These are phyloP conservation scores for Polylopha cassiicola DNA, from an alignment of 2,888 invertebrate species.

Conservation along the genomic window DNA sequence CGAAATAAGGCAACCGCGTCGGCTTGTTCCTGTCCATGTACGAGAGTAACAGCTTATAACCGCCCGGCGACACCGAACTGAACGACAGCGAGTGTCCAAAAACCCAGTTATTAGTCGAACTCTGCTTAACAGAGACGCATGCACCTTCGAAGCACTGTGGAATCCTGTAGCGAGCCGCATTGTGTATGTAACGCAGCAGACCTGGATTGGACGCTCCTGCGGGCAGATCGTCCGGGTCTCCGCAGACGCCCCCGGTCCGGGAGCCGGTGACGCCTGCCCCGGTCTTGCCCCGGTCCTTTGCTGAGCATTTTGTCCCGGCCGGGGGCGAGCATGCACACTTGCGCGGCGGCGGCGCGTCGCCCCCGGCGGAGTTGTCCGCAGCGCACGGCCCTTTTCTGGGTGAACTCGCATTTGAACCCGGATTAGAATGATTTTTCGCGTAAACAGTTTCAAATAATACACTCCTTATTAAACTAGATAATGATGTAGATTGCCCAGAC, in stretches of 20 bases:
- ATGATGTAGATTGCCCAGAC: slow-evolving; percentile 29
- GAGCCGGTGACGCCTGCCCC: slow-evolving; percentile 68
- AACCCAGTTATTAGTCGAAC: slow-evolving; percentile 52
- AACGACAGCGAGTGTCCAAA: slow-evolving; percentile 63
- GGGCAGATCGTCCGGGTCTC: slow-evolving; percentile 43
- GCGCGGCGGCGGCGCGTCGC: slow-evolving; percentile 35
- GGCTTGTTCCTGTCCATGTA: slow-evolving; percentile 54
- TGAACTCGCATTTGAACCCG: slow-evolving; percentile 35
- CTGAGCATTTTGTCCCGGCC: slow-evolving; percentile 35
- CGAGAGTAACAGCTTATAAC: slow-evolving; percentile 61
- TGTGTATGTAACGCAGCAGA: slow-evolving; percentile 62
- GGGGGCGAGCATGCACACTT: slow-evolving; percentile 34
- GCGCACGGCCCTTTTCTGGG: slow-evolving; percentile 31
- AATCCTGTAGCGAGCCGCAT: slow-evolving; percentile 58
- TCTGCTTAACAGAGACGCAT: slow-evolving; percentile 57
- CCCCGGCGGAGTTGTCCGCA: slow-evolving; percentile 31
- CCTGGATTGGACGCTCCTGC: slow-evolving; percentile 56
- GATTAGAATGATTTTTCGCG: slow-evolving; percentile 45
- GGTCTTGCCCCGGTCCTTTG: slow-evolving; percentile 58
- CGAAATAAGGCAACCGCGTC: slow-evolving; percentile 56
- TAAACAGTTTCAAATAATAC: slow-evolving; percentile 52
- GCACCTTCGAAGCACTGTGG: slow-evolving; percentile 73
- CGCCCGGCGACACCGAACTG: slow-evolving; percentile 70
- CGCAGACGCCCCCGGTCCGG: slow-evolving; percentile 40
- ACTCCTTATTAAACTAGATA: slow-evolving; percentile 49